Conservation (phyloP, 2,797 vertebrate genomes). For the Prionace glauca region DNA sequence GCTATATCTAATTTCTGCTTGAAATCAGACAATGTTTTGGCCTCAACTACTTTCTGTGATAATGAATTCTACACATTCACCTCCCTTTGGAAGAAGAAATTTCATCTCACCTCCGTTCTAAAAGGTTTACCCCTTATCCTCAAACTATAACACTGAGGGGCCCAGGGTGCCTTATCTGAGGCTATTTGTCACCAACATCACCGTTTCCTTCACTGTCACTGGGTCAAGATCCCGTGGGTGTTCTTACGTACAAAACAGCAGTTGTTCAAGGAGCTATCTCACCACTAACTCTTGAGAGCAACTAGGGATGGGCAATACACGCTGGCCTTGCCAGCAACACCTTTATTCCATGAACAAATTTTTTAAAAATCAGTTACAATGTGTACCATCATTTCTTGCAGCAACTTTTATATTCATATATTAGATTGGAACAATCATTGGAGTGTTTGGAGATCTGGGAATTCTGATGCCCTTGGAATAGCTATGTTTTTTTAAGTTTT, state of each 20-base stretch:
- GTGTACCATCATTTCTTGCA: neutral
- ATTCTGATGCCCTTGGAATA: neutral
- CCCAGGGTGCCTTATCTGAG: neutral
- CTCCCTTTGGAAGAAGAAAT: too few relatives aligned
- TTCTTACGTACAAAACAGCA: too few relatives aligned
- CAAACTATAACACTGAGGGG: too few relatives aligned
- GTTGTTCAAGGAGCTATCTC: too few relatives aligned
- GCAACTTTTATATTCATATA: neutral
- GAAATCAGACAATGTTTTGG: too few relatives aligned
- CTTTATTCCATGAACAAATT: neutral
- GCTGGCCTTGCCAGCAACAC: neutral
- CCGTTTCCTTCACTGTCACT: neutral
- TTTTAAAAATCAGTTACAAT: neutral
- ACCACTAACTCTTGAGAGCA: too few relatives aligned
- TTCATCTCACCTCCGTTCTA: too few relatives aligned
- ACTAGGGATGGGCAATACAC: too few relatives aligned
- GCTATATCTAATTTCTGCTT: too few relatives aligned
- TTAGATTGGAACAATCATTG: neutral
- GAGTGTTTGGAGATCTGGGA: neutral
- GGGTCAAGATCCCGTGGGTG: neutral
- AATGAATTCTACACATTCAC: too few relatives aligned
- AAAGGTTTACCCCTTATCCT: too few relatives aligned
- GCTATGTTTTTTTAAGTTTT: neutral
- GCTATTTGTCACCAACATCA: neutral
- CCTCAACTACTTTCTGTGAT: too few relatives aligned